These are phyloP conservation scores for Burhinus oedicnemus DNA, from an alignment of 2,113 vertebrate genomes.

Conservation along the genomic window DNA sequence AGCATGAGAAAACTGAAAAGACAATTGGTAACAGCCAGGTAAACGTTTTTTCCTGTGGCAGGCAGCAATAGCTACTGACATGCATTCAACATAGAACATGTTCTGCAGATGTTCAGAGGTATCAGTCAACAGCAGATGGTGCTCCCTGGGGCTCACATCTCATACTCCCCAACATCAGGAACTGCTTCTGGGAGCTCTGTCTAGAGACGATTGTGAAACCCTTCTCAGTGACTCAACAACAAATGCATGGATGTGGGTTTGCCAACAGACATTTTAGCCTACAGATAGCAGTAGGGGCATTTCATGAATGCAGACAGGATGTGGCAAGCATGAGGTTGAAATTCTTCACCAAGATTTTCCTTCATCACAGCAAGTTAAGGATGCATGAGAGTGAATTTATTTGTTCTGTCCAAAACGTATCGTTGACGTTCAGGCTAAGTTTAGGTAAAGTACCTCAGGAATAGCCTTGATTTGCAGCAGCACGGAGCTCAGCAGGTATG, in stretches of 20 bases:
- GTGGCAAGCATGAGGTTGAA: background rate
- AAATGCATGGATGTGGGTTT: background rate
- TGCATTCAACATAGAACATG: background rate
- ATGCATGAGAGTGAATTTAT: background rate
- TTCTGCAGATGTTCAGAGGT: background rate
- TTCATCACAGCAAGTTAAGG: background rate
- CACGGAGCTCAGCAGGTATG: accelerated
- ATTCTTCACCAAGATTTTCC: background rate
- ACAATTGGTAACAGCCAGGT: background rate
- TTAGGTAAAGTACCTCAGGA: background rate
- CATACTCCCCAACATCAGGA: background rate
- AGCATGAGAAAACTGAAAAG: background rate
- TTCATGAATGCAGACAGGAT: background rate
- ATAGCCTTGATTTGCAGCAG: background rate
- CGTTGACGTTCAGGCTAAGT: background rate
- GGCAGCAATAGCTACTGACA: background rate
- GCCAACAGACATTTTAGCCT: background rate
- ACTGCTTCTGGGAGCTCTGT: background rate
- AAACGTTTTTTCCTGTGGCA: background rate
- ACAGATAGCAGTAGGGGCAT: background rate
- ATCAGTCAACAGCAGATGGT: background rate
- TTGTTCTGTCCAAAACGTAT: background rate
- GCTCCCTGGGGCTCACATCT: background rate
- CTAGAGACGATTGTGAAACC: background rate
- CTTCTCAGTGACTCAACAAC: background rate